Evolutionary conservation across 2,113 vertebrate genomes (phyloP).

Genomic region (Nyctereutes procyonoides): DNA sequence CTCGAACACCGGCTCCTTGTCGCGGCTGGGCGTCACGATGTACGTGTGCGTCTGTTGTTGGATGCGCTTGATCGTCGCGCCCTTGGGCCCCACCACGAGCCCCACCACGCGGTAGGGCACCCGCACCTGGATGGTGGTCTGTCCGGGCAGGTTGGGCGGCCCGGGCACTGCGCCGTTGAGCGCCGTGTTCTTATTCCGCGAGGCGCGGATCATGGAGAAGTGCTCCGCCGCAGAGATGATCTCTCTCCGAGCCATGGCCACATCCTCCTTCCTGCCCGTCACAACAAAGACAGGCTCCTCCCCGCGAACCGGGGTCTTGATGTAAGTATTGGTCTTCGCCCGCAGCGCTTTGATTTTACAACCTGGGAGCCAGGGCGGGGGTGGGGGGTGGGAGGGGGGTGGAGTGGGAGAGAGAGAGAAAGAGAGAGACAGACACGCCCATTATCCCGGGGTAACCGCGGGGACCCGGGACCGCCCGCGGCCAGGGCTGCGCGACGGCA

Average conservation of each 20-base stretch:
- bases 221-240: conserved; percentile 98
- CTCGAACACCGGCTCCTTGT: conserved; percentile 98
- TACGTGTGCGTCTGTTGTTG: conserved; percentile 99
- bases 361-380: conserved; percentile 86
- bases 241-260: conserved; percentile 97
- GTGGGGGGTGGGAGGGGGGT: too few species aligned
- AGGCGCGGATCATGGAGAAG: conserved; percentile 98
- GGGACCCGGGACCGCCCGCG: conserved; percentile 33
- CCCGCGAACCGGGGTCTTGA: conserved; percentile 98
- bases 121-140: conserved; percentile 98
- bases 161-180: conserved; percentile 92
- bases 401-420: conserved; percentile 50
- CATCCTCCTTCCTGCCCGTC: conserved; percentile 97
- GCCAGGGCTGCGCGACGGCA: conserved; percentile 1
- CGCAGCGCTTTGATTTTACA: conserved; percentile 99
- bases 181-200: conserved; percentile 95
- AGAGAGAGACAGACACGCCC: conserved; percentile 74
- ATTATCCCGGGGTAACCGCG: conserved; percentile 65
- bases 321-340: conserved; percentile 99
- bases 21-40: conserved; percentile 97
- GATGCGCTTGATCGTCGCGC: conserved; percentile 98
- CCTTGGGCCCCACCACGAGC: conserved; percentile 97
- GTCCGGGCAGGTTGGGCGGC: conserved; percentile 95
- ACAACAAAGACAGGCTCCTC: conserved; percentile 99
- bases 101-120: conserved; percentile 98